Conservation (phyloP, 2,113 vertebrate genomes). For the Crotalus tigris region DNA sequence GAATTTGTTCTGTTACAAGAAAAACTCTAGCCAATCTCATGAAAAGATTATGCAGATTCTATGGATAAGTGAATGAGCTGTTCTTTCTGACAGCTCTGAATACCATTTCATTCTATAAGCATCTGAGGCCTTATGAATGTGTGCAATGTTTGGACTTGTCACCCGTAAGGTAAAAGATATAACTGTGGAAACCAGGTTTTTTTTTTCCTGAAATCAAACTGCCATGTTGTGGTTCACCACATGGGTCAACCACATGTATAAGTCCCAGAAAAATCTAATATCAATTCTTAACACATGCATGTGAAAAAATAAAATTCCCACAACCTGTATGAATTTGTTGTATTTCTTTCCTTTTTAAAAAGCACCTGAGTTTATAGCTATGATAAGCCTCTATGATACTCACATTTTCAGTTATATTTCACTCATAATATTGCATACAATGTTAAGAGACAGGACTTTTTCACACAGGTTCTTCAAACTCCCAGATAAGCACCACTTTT, state of each 20-base stretch:
- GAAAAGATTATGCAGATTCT: not conserved
- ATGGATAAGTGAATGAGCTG: not conserved
- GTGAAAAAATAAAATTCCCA: not conserved
- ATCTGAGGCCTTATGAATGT: not conserved
- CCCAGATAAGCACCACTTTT: not conserved
- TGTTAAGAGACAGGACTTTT: not conserved
- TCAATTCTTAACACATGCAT: not conserved
- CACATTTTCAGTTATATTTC: not conserved
- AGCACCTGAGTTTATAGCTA: not conserved
- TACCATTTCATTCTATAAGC: not conserved
- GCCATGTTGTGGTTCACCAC: not conserved
- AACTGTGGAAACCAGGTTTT: not conserved
- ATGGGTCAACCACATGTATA: not conserved
- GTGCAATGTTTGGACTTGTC: not conserved
- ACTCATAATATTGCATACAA: not conserved
- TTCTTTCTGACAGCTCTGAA: not conserved
- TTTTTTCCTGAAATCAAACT: not conserved
- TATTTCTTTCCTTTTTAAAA: not conserved
- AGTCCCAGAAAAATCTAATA: not conserved
- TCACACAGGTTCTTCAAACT: not conserved
- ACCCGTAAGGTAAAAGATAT: not conserved
- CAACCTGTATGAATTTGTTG: not conserved
- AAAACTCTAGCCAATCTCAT: not conserved
- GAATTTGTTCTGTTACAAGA: not conserved
- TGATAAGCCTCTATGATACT: not conserved